Evolutionary conservation across 2,888 invertebrate species (phyloP).

Genomic region (Drosophila mercatorum): DNA sequence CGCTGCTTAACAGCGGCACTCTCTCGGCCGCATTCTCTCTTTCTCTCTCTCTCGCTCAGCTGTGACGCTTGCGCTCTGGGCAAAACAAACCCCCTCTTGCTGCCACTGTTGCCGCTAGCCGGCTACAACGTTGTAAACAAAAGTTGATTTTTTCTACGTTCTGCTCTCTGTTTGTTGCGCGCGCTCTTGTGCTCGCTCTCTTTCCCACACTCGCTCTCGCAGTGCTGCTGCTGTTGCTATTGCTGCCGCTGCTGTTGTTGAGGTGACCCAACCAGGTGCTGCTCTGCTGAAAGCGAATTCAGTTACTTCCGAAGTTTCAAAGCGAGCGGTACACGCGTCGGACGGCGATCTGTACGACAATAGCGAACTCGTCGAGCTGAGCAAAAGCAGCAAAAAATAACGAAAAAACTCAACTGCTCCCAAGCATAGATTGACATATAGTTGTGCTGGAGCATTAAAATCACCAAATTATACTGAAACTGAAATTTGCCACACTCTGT

Average conservation of each 20-base stretch:
- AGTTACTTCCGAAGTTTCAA: slow-evolving; percentile 82
- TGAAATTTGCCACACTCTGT: slow-evolving; percentile 7
- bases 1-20: slow-evolving; percentile 57
- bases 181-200: slow-evolving; percentile 32
- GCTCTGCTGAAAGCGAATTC: slow-evolving; percentile 76
- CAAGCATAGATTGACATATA: slow-evolving; percentile 34
- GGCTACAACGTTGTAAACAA: slow-evolving; percentile 67
- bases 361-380: slow-evolving; percentile 48
- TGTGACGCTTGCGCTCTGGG: slow-evolving; percentile 58
- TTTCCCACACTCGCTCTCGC: slow-evolving; percentile 23
- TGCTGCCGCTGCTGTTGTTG: slow-evolving; percentile 35
- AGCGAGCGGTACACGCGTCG: slow-evolving; percentile 73
- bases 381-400: slow-evolving; percentile 42
- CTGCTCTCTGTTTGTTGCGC: slow-evolving; percentile 46
- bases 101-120: slow-evolving; percentile 35
- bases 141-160: slow-evolving; percentile 55
- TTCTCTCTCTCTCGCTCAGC: slow-evolving; percentile 41
- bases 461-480: slow-evolving; percentile 27
- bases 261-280: slow-evolving; percentile 83
- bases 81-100: slow-evolving; percentile 15
- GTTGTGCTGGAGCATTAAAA: slow-evolving; percentile 20
- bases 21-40: slow-evolving; percentile 25
- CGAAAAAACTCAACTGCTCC: slow-evolving; percentile 40
- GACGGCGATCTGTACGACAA: slow-evolving; percentile 31
- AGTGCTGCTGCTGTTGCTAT: slow-evolving; percentile 34